Evolutionary conservation across 2,888 invertebrate species (phyloP), one percentile per base, ranked within the genome.

Genomic region (Cheilosia urbana): DNA sequence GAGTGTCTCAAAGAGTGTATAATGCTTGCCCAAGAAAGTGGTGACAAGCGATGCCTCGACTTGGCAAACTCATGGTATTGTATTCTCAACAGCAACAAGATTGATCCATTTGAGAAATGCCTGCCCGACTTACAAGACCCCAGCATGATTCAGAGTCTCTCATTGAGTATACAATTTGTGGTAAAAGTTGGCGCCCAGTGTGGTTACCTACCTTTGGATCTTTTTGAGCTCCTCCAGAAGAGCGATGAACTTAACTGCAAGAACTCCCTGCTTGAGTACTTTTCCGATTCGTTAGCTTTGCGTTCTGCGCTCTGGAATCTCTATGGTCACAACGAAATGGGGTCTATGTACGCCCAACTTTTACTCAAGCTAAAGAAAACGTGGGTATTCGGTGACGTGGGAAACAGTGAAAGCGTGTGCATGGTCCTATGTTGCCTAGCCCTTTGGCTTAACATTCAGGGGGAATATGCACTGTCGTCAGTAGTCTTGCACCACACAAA

Each of bases 271-370:
- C 94, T 95, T 3, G 97, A 97, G 88, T 93, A 98, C 69, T 95
- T 96, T 85, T 95, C 96, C 87, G 95, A 96, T 87, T 96, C 96
- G 24, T 94, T 96, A 88, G 95, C 96, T 0, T 95, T 97, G 92
- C 96, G 96, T 88, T 95, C 97, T 0, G 96, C 97, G 0, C 93
- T 98, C 11, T 98, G 98, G 98, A 94, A 95, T 15, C 94, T 97
- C 72, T 98, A 97, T 91, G 98, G 98, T 0, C 96, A 97, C 91
- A 95, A 96, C 1, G 96, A 97, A 91, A 95, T 97, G 94, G 95
- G 96, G 0, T 95, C 96, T 0, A 93, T 98, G 42, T 96, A 95
- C 91, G 95, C 96, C 63, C 97, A 98, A 91, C 92, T 97, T 15
- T 92, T 97, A 47, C 93, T 98, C 0, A 95, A 96, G 88, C 93